Evolutionary conservation across 2,797 vertebrate species (phyloP).

Genomic region (Amblyopsis hoosieri): DNA sequence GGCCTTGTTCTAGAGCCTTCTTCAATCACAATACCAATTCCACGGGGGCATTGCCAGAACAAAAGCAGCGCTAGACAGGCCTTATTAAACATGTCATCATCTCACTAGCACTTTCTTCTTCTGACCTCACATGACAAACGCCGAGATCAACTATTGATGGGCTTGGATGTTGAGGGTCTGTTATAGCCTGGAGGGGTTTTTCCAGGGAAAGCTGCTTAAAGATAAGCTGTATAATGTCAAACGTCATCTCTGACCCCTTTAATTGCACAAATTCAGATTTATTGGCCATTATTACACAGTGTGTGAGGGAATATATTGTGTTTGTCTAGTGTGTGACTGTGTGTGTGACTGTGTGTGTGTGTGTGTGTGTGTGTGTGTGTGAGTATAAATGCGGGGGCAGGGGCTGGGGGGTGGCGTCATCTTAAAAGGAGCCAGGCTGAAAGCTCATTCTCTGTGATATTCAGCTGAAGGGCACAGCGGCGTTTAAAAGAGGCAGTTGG

Average conservation of each 20-base stretch:
- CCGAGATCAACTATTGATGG: too few relatives aligned
- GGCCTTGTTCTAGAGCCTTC: conserved; percentile 8
- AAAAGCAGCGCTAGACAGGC: conserved; percentile 14
- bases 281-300: conserved; percentile 6
- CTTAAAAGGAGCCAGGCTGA: conserved; percentile 38
- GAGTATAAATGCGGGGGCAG: conserved; percentile 1
- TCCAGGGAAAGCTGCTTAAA: conserved; percentile 8
- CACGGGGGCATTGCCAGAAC: conserved; percentile 28
- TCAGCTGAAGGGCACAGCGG: conserved; percentile 6
- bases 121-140: too few relatives aligned
- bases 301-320: too few relatives aligned
- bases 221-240: conserved; percentile 31
- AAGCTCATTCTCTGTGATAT: conserved; percentile 5
- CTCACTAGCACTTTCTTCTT: too few relatives aligned
- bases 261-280: conserved; percentile 49
- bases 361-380: conserved; percentile 13
- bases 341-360: not conserved
- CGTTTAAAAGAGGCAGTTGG: conserved; percentile 8
- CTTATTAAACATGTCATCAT: conserved; percentile 28
- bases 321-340: not conserved
- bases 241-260: conserved; percentile 27
- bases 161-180: too few relatives aligned
- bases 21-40: conserved; percentile 23
- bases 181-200: too few relatives aligned
- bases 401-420: conserved; percentile 24